phyloP scores from a whole-genome alignment of 1,140 invertebrate genomes.

The Drosophila erecta region DNA sequence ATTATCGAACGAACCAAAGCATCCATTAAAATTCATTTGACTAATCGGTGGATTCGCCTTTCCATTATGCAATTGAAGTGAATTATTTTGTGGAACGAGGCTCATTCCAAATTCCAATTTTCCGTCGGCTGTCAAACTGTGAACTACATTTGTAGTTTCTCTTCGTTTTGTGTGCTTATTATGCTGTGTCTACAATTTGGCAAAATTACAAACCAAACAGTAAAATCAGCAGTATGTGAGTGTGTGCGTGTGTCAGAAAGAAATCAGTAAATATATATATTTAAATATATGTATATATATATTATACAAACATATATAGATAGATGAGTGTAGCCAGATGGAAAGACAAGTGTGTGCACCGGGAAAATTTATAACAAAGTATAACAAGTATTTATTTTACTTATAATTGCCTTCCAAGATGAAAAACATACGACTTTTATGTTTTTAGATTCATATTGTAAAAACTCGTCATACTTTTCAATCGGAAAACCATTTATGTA shows the following conservation, averaged over 20 bases:
- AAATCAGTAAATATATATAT: conserved; percentile 10
- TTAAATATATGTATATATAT: neutral
- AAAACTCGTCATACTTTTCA: too few relatives aligned
- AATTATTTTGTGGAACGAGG: conserved; percentile 8
- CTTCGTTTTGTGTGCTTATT: conserved; percentile 29
- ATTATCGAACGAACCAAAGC: neutral
- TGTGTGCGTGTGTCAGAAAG: conserved; percentile 10
- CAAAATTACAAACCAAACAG: conserved; percentile 46
- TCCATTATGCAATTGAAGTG: conserved; percentile 6
- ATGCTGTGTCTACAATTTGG: conserved; percentile 46
- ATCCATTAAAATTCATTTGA: conserved; percentile 18
- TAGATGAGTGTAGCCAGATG: neutral
- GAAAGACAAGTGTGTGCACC: neutral
- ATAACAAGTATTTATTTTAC: too few relatives aligned
- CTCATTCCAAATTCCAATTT: conserved; percentile 1
- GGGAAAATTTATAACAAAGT: neutral
- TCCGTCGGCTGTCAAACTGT: conserved; percentile 13
- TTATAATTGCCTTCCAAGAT: too few relatives aligned
- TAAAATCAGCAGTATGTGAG: conserved; percentile 26
- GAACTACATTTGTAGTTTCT: conserved; percentile 47
- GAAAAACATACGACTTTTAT: too few relatives aligned
- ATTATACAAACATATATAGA: neutral
- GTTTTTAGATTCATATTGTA: too few relatives aligned
- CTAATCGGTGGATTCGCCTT: conserved; percentile 23
- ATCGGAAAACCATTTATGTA: too few relatives aligned